Percentiles rank a stretch among this genome's conserved stretches.
Evolutionary conservation across 2,113 vertebrate genomes (phyloP).

Genomic region (Rhizomys pruinosus): DNA sequence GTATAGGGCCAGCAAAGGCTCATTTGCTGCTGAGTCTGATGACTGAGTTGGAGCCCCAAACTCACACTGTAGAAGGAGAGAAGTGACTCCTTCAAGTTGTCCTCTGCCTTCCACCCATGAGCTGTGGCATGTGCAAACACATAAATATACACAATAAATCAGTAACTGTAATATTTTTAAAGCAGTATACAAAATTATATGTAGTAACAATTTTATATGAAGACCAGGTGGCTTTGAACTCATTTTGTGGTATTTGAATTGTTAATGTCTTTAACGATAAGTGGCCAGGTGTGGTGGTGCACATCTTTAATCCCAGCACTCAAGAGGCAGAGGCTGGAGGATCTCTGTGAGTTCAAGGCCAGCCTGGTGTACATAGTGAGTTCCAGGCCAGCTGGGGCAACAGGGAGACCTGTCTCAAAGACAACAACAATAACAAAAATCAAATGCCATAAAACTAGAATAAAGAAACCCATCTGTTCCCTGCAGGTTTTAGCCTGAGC

Average conservation of each 20-base stretch:
- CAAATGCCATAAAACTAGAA: background rate
- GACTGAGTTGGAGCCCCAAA: background rate
- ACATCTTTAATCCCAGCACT: no score
- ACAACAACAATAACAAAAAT: constrained; percentile 45
- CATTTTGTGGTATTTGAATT: no score
- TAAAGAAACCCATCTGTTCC: background rate
- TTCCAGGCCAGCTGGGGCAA: no score
- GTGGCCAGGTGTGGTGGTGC: no score
- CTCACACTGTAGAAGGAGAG: background rate
- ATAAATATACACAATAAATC: background rate
- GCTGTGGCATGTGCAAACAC: background rate
- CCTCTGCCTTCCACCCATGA: background rate
- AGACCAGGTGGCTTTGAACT: no score
- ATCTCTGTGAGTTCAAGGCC: no score
- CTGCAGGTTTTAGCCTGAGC: background rate
- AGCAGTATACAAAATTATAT: background rate
- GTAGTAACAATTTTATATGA: background rate
- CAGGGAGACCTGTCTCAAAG: constrained; percentile 3
- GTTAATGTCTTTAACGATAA: no score
- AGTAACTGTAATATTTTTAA: background rate
- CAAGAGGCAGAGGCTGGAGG: no score
- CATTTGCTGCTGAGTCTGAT: no score
- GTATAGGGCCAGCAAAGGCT: no score
- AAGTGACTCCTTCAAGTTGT: background rate
- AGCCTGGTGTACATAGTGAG: no score